Evolutionary conservation across 2,113 vertebrate species (phyloP), one percentile per base, ranked within the genome.

Genomic region (Microtus pennsylvanicus): DNA sequence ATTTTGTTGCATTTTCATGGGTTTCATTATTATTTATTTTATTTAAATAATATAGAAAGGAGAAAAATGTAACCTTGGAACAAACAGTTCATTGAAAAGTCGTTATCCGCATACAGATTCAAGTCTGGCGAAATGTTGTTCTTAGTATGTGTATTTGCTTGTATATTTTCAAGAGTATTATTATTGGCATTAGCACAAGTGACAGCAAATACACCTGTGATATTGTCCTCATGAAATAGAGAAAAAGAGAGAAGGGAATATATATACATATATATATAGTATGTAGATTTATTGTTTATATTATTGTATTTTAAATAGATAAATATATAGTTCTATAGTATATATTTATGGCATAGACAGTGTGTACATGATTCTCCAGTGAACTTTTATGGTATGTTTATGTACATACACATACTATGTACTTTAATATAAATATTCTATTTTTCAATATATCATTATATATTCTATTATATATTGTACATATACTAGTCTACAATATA

Each of bases 11-110:
- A 65, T 42, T 93, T 88, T 90, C 70, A 24, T 70, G 38, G 19
- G 19, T 77, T 93, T 89, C 70, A 52, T 65, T 47, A 89, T 74
- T 33, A 0, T 50, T 77, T 76, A 33, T 55, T 42, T 77, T 76
- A 33, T 55, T 78, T 89, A 93, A 94, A 38, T 91, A 42, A 93
- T 38, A 74, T 93, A 13, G 92, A 86, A 93, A 77, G 87, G 69
- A 47, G 7, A 91, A 94, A 91, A 61, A 19, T 38, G 10, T 5
- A 65, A 87, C 69, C 26, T 55, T 81, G 87, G 47, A 67, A 19
- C 2, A 24, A 67, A 19, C 2, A 24, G 16, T 88, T 92, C 90
- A 69, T 92, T 83, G 33, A 14, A n/a, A 91, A 63, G 2, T 38
- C 47, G 1, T 14, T 80, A 38, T 33, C 78, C 21, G 55, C 28